These are phyloP conservation scores for Nicator chloris DNA, from an alignment of 2,113 vertebrate species.

Conservation along the genomic window DNA sequence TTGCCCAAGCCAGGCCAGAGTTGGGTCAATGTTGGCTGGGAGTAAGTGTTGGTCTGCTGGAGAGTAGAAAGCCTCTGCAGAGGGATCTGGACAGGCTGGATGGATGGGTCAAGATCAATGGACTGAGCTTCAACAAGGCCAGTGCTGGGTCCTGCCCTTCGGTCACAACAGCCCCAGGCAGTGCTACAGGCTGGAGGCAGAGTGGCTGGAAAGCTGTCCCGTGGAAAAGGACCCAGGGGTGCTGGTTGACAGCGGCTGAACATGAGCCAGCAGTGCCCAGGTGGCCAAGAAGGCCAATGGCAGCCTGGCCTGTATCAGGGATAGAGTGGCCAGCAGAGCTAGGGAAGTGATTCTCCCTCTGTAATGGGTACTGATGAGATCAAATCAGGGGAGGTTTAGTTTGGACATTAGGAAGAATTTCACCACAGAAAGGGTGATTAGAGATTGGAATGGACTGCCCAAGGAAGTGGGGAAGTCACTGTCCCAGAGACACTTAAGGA, in stretches of 20 bases:
- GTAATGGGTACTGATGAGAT: background rate
- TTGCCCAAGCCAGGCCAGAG: background rate
- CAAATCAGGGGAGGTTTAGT: background rate
- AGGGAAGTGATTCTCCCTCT: background rate
- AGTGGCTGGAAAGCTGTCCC: background rate
- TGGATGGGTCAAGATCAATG: background rate
- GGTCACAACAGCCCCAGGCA: background rate
- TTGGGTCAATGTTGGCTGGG: background rate
- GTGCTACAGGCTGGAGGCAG: background rate
- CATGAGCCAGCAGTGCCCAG: background rate
- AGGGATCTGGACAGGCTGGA: background rate
- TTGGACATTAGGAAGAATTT: background rate
- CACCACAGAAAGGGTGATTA: background rate
- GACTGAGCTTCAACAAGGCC: background rate
- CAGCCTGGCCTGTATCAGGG: background rate
- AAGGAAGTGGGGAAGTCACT: background rate
- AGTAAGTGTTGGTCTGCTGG: background rate
- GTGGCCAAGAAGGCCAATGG: background rate
- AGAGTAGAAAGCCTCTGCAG: background rate
- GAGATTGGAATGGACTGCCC: background rate
- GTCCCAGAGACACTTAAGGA: background rate
- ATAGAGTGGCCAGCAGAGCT: background rate
- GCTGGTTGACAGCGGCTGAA: background rate
- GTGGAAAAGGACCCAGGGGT: background rate
- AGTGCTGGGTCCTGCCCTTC: fast-evolving